A percentile compares a stretch with the other conserved stretches of the same genome.
These are phyloP conservation scores for Antheraea mylitta DNA, from an alignment of 1,140 invertebrate species.

Conservation along the genomic window DNA sequence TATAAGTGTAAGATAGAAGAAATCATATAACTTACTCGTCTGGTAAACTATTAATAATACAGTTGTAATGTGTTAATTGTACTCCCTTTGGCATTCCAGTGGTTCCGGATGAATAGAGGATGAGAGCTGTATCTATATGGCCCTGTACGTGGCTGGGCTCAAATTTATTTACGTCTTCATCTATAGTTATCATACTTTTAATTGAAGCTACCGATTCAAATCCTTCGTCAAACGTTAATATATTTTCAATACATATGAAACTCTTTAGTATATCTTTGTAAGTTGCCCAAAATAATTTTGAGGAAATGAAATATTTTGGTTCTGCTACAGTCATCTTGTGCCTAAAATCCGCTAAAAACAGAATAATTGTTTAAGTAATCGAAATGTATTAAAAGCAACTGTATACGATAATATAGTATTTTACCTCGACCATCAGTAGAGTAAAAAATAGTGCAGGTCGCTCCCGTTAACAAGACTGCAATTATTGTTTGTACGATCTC, in stretches of 20 bases:
- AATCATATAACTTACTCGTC: constrained; percentile 41
- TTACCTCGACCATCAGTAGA: constrained; percentile 71
- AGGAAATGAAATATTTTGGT: constrained; percentile 55
- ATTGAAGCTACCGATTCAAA: constrained; percentile 27
- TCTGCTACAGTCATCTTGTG: constrained; percentile 46
- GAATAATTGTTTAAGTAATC: background rate
- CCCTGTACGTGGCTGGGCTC: constrained; percentile 45
- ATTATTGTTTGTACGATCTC: constrained; percentile 80
- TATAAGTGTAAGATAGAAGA: too few relatives aligned
- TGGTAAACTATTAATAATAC: constrained; percentile 49
- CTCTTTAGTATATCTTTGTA: constrained; percentile 43
- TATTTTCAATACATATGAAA: constrained; percentile 42
- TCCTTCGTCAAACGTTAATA: constrained; percentile 41
- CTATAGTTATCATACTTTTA: constrained; percentile 30
- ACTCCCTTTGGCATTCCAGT: constrained; percentile 90
- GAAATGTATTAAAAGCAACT: background rate
- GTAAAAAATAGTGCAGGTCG: constrained; percentile 48
- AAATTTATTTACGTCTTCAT: constrained; percentile 45
- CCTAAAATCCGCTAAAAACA: constrained; percentile 44
- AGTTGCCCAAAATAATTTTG: constrained; percentile 42
- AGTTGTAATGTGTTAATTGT: constrained; percentile 85
- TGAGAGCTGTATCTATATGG: constrained; percentile 54
- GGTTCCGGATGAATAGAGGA: constrained; percentile 82
- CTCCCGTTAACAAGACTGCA: constrained; percentile 60
- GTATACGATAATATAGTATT: background rate